Percentiles rank a stretch among this genome's conserved stretches.
Conservation (phyloP, 2,888 invertebrate genomes). For the Drosophila mulleri region DNA sequence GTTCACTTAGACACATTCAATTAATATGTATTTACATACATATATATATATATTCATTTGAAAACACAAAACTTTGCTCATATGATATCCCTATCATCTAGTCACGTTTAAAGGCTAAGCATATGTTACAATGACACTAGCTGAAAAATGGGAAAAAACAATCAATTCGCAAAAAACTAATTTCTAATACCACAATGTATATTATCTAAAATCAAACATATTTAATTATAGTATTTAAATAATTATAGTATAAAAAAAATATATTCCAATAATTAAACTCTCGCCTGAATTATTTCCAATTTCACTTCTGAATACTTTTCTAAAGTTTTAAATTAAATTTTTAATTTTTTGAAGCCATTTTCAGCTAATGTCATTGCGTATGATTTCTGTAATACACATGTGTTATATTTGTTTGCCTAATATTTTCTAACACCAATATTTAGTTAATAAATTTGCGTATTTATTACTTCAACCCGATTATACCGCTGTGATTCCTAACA, state of each 20-base stretch:
- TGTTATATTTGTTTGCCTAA: conserved; percentile 38
- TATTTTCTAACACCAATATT: conserved; percentile 72
- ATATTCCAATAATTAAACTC: background rate
- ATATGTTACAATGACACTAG: conserved; percentile 25
- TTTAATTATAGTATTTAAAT: background rate
- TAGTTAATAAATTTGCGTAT: conserved; percentile 57
- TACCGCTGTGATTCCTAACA: conserved; percentile 51
- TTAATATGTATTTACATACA: background rate
- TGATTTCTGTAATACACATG: conserved; percentile 14
- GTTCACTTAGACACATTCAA: background rate
- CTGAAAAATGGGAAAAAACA: conserved; percentile 5
- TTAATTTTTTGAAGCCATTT: background rate
- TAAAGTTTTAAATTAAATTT: background rate
- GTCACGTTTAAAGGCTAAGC: conserved; percentile 31
- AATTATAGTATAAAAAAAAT: background rate
- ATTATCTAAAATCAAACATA: too few species aligned
- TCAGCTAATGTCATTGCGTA: conserved; percentile 38
- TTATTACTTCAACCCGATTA: conserved; percentile 44
- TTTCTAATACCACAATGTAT: too few species aligned
- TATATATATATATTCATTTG: conserved; percentile 4
- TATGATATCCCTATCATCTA: conserved; percentile 36
- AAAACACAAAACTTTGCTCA: conserved; percentile 25
- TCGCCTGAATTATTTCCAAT: background rate
- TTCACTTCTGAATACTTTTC: background rate
- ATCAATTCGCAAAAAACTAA: background rate